These are phyloP conservation scores for Pangasius larnaudii DNA, from an alignment of 2,797 vertebrate genomes.

Conservation along the genomic window DNA sequence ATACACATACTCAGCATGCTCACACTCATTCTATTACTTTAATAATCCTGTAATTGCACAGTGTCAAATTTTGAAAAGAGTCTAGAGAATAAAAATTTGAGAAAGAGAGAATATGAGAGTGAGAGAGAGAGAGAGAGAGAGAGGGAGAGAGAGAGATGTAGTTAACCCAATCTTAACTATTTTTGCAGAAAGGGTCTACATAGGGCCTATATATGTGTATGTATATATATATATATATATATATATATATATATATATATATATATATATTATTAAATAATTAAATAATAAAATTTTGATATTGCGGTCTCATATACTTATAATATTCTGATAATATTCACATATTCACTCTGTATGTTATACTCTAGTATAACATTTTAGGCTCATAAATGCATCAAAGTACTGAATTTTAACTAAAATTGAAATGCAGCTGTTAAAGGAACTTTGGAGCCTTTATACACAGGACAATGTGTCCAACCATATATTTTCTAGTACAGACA, in stretches of 20 bases:
- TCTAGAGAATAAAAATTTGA: no score
- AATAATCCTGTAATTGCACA: not conserved
- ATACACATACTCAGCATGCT: not conserved
- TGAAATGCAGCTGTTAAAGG: not conserved
- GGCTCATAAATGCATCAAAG: not conserved
- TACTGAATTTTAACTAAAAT: not conserved
- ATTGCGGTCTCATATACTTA: no score
- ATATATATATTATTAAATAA: no score
- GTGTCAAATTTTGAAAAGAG: not conserved
- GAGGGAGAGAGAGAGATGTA: not conserved
- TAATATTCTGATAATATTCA: not conserved
- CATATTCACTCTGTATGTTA: not conserved
- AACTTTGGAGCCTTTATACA: not conserved
- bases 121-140: not conserved
- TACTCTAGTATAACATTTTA: not conserved
- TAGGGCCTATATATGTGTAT: not conserved
- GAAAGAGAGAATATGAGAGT: not conserved
- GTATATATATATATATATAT: no score
- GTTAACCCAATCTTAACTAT: not conserved
- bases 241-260: no score
- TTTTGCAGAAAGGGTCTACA: not conserved
- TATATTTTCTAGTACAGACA: not conserved
- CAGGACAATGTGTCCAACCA: not conserved
- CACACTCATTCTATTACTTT: not conserved
- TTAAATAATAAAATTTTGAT: no score